Base-by-base conservation (phyloP, 64 coral and sea anemone species). In the Stichodactyla helianthus region DNA sequence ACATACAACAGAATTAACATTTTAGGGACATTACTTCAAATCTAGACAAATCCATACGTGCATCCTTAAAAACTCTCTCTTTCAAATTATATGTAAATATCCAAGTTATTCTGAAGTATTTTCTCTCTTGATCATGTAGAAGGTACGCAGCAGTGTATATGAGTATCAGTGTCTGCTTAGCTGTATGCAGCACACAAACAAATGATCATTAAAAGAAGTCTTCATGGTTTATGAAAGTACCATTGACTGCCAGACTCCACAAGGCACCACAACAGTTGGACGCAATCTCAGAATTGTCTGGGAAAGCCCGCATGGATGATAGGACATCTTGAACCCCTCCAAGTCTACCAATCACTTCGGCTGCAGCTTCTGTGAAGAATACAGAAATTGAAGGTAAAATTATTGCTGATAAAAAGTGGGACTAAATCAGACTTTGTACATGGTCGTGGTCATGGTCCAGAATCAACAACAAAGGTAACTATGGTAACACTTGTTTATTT, bases 201-300 rank as follows among this genome's bases (percentile, higher is more conserved):
- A 54, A 54, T 8, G 52, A 80, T 50, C 78, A 80, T 14, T n/a
- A 59, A 55, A 60, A 35, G n/a, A 14, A 60, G 10, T 22, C 14
- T 31, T 17, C 6, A 53, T 0, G 57, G 6, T 35, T 61, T 14
- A 62, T 53, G 50, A 13, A 14, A 79, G 51, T 82, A 98, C 96
- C 96, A 65, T 87, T 94, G 13, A 98, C 96, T 23, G 96, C 96
- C 17, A 98, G 87, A 88, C 96, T 98, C 96, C 96, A 98, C 17
- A 98, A 71, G 50, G 96, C 96, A 50, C 93, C 96, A 79, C 96
- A 98, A 18, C 87, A 94, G 55, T 92, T 92, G 23, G 96, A 84
- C 6, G 92, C 93, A 81, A 98, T 90, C 8, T 88, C 90, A 55
- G 80, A 81, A 59, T 98, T 92, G 35, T 95, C 89, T 7, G 96